Evolutionary conservation across 2,888 invertebrate genomes (phyloP).

Genomic region (Ennomos erosarius): DNA sequence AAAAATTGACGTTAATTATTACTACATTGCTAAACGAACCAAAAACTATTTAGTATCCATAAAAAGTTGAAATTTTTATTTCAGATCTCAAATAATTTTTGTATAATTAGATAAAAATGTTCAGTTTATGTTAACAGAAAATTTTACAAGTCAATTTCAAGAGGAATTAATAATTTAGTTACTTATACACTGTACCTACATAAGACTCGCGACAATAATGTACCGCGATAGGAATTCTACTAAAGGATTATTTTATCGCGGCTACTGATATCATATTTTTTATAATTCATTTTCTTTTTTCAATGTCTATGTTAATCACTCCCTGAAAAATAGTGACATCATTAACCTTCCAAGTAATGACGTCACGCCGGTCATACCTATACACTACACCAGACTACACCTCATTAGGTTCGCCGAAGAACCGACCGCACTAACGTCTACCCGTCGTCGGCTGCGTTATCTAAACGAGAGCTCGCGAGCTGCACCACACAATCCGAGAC

Average conservation of each 20-base stretch:
- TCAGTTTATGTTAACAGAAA: too few relatives aligned
- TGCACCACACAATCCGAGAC: constrained; percentile 41
- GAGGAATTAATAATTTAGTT: too few relatives aligned
- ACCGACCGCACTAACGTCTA: constrained; percentile 11
- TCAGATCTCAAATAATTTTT: too few relatives aligned
- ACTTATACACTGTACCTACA: too few relatives aligned
- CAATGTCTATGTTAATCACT: constrained; percentile 27
- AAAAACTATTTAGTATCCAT: neutral
- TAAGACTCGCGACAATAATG: too few relatives aligned
- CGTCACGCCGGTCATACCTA: constrained; percentile 24
- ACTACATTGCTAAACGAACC: too few relatives aligned
- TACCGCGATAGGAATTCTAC: too few relatives aligned
- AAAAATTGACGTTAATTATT: neutral
- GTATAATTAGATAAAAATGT: too few relatives aligned
- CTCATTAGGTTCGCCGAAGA: constrained; percentile 2
- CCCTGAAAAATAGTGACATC: constrained; percentile 9
- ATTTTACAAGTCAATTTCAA: too few relatives aligned
- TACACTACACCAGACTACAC: too few relatives aligned
- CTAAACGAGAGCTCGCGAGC: constrained; percentile 35
- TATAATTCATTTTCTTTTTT: too few relatives aligned
- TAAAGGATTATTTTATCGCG: too few relatives aligned
- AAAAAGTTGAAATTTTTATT: neutral
- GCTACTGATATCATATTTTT: neutral
- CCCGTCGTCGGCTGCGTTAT: constrained; percentile 15
- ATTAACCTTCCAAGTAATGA: constrained; percentile 28